Evolutionary conservation across 2,888 invertebrate species (phyloP).

Genomic region (Oligia strigilis): DNA sequence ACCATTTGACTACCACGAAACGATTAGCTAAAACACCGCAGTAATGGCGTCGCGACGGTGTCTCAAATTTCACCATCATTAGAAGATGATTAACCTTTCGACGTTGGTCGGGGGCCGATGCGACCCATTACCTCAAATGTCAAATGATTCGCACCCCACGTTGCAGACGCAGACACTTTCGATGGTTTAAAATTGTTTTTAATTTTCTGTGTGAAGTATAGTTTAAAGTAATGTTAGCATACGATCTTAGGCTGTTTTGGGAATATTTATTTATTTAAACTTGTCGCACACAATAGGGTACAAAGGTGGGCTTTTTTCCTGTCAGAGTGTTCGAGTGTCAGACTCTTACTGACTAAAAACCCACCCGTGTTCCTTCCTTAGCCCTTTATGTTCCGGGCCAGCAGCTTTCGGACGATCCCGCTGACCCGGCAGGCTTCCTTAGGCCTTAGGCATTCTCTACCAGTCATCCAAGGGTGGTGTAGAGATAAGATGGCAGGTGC

Average conservation of each 20-base stretch:
- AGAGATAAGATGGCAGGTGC: too few relatives aligned
- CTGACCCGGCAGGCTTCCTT: too few relatives aligned
- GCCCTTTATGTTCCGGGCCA: too few relatives aligned
- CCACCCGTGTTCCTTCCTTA: too few relatives aligned
- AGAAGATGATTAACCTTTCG: slow-evolving; percentile 88
- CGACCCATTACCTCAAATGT: slow-evolving; percentile 84
- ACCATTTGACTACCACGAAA: slow-evolving; percentile 19
- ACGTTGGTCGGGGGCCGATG: slow-evolving; percentile 74
- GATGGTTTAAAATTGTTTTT: slow-evolving; percentile 20
- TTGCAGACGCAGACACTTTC: slow-evolving; percentile 33
- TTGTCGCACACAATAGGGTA: too few relatives aligned
- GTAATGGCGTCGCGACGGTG: slow-evolving; percentile 61
- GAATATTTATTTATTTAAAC: too few relatives aligned
- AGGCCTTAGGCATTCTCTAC: too few relatives aligned
- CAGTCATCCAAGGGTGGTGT: too few relatives aligned
- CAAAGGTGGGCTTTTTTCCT: too few relatives aligned
- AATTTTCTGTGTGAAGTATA: not conserved
- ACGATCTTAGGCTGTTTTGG: not conserved
- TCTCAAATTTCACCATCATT: slow-evolving; percentile 83
- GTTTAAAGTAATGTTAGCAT: not conserved
- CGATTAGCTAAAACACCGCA: slow-evolving; percentile 63
- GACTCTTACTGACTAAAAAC: too few relatives aligned
- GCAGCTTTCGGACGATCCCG: too few relatives aligned
- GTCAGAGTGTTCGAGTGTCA: too few relatives aligned
- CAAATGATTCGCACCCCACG: slow-evolving; percentile 82